phyloP scores from a whole-genome alignment of 30 jellyfish, hydroid and myxozoan genomes.

The Clytia hemisphaerica region DNA sequence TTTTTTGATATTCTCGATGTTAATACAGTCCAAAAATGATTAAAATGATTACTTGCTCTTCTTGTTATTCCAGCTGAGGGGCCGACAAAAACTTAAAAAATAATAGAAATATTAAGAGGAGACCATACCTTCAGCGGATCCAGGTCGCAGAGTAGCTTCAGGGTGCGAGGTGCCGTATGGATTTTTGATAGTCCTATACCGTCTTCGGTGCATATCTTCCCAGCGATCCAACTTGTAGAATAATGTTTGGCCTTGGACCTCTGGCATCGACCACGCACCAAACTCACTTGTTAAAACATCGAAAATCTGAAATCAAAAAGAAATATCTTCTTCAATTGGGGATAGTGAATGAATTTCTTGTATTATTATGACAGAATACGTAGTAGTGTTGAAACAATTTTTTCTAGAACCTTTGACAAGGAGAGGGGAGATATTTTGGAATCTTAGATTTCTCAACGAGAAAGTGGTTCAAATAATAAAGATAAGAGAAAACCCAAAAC shows the following conservation, averaged over 20 bases:
- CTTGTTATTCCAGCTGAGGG: too few relatives aligned
- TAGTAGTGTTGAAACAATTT: too few relatives aligned
- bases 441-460: too few relatives aligned
- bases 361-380: too few relatives aligned
- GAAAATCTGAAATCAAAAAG: slow-evolving; percentile 50
- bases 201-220: slow-evolving; percentile 78
- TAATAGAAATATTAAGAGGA: not conserved
- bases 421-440: too few relatives aligned
- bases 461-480: too few relatives aligned
- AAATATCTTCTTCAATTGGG: not conserved
- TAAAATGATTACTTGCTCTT: too few relatives aligned
- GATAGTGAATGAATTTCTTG: not conserved
- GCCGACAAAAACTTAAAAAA: not conserved
- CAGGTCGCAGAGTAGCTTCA: slow-evolving; percentile 83
- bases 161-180: slow-evolving; percentile 84
- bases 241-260: slow-evolving; percentile 26
- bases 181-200: slow-evolving; percentile 71
- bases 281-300: slow-evolving; percentile 83
- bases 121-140: slow-evolving; percentile 62
- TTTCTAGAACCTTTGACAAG: too few relatives aligned
- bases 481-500: too few relatives aligned
- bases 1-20: not conserved
- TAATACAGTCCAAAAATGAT: too few relatives aligned
- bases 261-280: slow-evolving; percentile 95
- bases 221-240: slow-evolving; percentile 72